Conservation (phyloP, 2,888 invertebrate genomes). For the Alloscopus bannaensis region DNA sequence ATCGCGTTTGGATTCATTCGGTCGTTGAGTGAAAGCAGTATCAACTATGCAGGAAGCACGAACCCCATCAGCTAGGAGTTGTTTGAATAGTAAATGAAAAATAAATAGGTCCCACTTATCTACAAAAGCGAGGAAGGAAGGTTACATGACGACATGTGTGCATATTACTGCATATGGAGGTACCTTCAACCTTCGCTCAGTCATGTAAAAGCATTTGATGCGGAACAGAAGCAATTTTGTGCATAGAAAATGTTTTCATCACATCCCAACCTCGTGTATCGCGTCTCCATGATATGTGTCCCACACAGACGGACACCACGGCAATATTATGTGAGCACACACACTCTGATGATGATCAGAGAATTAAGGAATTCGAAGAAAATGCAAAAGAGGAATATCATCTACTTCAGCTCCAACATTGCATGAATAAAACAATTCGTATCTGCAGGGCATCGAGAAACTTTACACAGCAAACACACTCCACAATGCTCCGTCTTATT, state of each 20-base stretch:
- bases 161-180: neutral
- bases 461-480: too few relatives aligned
- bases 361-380: conserved; percentile 8
- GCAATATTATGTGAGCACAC: too few relatives aligned
- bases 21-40: conserved; percentile 6
- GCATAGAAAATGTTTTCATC: conserved; percentile 10
- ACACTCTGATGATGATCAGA: neutral
- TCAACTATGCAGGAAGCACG: conserved; percentile 24
- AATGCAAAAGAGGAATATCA: conserved; percentile 18
- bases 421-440: too few relatives aligned
- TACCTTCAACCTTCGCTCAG: too few relatives aligned
- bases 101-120: conserved; percentile 25
- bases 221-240: conserved; percentile 21
- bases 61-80: conserved; percentile 16
- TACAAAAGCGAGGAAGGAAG: too few relatives aligned
- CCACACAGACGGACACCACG: neutral
- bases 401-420: too few relatives aligned
- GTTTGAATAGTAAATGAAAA: conserved; percentile 33
- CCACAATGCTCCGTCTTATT: too few relatives aligned
- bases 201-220: too few relatives aligned
- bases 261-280: too few relatives aligned
- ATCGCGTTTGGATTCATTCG: conserved; percentile 7
- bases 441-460: too few relatives aligned
- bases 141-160: neutral
- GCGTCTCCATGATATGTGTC: neutral